These are phyloP conservation scores for Leptinotarsa texana DNA, from an alignment of 1,140 invertebrate species.

Conservation along the genomic window DNA sequence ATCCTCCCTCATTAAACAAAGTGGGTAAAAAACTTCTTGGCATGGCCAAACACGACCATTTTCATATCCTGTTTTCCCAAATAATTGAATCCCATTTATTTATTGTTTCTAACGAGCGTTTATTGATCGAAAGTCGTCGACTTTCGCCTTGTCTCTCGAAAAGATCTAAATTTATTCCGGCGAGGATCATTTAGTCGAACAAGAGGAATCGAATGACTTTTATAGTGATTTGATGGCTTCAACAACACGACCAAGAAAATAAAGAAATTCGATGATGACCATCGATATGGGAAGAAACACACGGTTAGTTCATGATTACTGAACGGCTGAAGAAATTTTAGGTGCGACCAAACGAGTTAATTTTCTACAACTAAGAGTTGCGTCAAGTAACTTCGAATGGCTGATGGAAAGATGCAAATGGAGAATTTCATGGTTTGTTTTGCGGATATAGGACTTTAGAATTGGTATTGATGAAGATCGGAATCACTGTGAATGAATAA, in stretches of 20 bases:
- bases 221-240: constrained; percentile 15
- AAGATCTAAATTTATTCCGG: constrained; percentile 25
- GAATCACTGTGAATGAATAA: too few relatives aligned
- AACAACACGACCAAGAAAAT: constrained; percentile 7
- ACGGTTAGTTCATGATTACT: background rate
- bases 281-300: background rate
- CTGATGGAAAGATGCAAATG: too few relatives aligned
- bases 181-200: constrained; percentile 10
- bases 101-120: background rate
- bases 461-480: too few relatives aligned
- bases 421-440: too few relatives aligned
- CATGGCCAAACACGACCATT: too few relatives aligned
- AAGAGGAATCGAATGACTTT: constrained; percentile 21
- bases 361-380: background rate
- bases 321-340: background rate
- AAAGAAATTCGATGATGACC: constrained; percentile 8
- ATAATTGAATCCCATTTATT: constrained; percentile 37
- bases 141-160: constrained; percentile 19
- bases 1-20: too few relatives aligned
- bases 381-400: too few relatives aligned
- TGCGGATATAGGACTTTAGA: too few relatives aligned
- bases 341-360: background rate
- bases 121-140: background rate
- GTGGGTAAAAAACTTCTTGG: too few relatives aligned
- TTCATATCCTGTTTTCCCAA: too few relatives aligned